Base-by-base conservation (phyloP, 2,113 vertebrate species). In the Carollia perspicillata region DNA sequence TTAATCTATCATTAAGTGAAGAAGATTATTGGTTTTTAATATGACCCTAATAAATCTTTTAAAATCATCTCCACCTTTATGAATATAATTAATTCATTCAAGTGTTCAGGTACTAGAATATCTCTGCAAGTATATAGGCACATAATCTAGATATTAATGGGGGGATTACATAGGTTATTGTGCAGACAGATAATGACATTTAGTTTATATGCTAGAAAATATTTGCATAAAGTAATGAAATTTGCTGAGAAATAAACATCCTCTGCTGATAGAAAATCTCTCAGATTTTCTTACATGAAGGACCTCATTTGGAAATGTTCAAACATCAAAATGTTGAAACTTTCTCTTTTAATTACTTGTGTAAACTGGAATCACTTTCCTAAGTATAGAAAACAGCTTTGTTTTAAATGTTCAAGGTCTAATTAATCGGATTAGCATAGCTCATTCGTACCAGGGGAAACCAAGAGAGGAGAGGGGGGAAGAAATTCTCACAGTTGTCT, bases 401-500 rank as follows among this genome's bases (percentile, higher is more conserved):
- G 42, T 92, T 90, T 96, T 74, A 88, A 87, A 26, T 37, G 49
- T n/a, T 90, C 9, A 28, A 37, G 53, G 2, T 66, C 66, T 94
- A 81, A 92, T 53, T 60, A 80, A 69, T 93, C 69, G 85, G 75
- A 89, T 51, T 42, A 75, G 30, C 44, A 68, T 30, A 40, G 58
- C 44, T 95, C 69, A 69, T 20, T 53, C 60, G 55, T 74, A 35
- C 33, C 7, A 40, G 11, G 44, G n/a, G 77, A 74, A 93, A 79
- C 5, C 66, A 60, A 22, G 51, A 40, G 63, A 71, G 44, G 72
- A 42, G 22, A n/a, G 0, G 7, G 68, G 23, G 72, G 71, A 63
- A 58, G 63, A 40, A 69, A 86, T 44, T 40, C 65, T 95, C 92
- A 90, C n/a, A 80, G 78, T 75, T 94, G 91, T 89, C 87, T 77